Base-by-base conservation (phyloP, 92 coral and sea anemone genomes). In the Meandrina meandrites region DNA sequence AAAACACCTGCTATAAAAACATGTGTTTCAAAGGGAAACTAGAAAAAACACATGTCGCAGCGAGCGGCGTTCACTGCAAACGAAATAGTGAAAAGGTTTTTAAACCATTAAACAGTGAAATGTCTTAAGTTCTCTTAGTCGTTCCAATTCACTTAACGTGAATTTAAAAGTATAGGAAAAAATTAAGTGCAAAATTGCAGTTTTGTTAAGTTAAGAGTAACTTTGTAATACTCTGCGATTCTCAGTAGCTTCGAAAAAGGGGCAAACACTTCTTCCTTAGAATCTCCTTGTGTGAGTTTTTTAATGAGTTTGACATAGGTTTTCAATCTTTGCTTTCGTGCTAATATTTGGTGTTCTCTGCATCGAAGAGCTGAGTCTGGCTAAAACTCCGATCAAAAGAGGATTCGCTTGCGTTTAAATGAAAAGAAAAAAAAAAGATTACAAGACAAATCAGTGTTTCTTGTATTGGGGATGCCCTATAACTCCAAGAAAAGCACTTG, bases 41-140 rank as follows among this genome's bases (percentile, higher is more conserved):
- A 28, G 53, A 40, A 66, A 48, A 76, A 85, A 85, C 88, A 85
- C 88, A 85, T 85, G 88, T 85, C 64, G 66, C 86, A 57, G 50
- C 17, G 15, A 72, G 86, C 79, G 53, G 28, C 30, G 19, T 81
- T 47, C 36, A 27, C 42, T 22, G 51, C 31, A 50, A 74, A 57
- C 11, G 24, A 4, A 34, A 22, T 72, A 28, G 1, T 35, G 56
- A 37, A 48, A 14, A 6, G 72, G 12, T 74, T 84, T 53, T 34
- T 54, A 51, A 36, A 53, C 27, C 30, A 19, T 30, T 2, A 28
- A 16, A 8, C 30, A 7, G 28, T 24, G 31, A 67, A 81, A 27
- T 66, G 62, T 72, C 21, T 28, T 30, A 34, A 24, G 22, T 71
- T 71, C 22, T 6, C 76, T 31, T 71, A 16, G 76, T 47, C 30